Base-by-base conservation (phyloP, 2,888 invertebrate genomes). In the Carabus problematicus region DNA sequence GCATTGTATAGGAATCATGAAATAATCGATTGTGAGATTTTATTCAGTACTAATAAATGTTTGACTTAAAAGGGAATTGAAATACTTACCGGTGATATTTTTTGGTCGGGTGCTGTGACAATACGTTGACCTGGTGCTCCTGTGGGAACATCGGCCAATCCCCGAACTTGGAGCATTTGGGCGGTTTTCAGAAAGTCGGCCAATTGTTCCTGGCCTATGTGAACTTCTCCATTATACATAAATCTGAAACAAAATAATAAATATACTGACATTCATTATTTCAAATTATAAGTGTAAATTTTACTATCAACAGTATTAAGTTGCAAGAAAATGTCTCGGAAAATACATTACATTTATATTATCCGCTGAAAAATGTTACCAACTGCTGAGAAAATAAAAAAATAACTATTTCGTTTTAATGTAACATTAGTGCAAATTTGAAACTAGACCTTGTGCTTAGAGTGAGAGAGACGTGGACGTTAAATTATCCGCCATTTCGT, bases 161-260 rank as follows among this genome's bases (percentile, higher is more conserved):
- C 94, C 75, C 94, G 87, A 16, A 95, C 92, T 85, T 94, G 93
- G 76, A 94, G 86, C 84, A 93, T 87, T 83, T 94, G 93, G 49
- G 94, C 94, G 72, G 94, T 94, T 82, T 91, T 90, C 74, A 95
- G 85, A 81, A 94, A 94, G 80, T 93, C 93, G 73, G 91, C 89
- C 75, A 95, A 84, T 80, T 93, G 92, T 77, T 94, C 93, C 81
- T 94, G 93, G 19, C 93, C 92, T 75, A 94, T 92, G 82, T 94
- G 92, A 41, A 95, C 94, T 82, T 94, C 94, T 71, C 94, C 94
- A 82, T 94, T 93, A 82, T 95, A 95, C 93, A 95, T 94, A 85
- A 94, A 95, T 82, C 91, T 91, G 78, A 0, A 76, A 76, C 49
- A 73, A 71, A 72, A 67, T 59, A 41, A 64, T 29, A 64, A 55